phyloP scores from a whole-genome alignment of 2,797 vertebrate species.

The Poeciliopsis paucimaculata region DNA sequence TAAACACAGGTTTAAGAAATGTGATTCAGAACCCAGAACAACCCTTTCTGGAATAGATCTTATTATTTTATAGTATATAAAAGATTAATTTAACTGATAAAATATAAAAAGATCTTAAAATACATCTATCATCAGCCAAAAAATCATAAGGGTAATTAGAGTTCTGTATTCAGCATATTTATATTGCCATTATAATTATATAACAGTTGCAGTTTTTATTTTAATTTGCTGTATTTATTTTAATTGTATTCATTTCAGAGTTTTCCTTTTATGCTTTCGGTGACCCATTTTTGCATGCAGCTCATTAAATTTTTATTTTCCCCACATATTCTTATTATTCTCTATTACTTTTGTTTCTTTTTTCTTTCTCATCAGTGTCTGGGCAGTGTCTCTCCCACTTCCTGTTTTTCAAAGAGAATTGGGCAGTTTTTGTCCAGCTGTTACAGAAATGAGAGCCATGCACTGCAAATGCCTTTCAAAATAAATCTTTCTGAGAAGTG shows the following conservation, averaged over 20 bases:
- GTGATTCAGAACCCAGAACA: background rate
- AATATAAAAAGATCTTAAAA: background rate
- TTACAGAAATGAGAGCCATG: conserved; percentile 20
- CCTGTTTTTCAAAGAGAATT: conserved; percentile 16
- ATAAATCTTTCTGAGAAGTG: conserved; percentile 11
- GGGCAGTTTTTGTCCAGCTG: conserved; percentile 4
- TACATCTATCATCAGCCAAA: background rate
- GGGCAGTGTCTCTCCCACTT: background rate
- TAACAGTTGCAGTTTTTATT: conserved; percentile 37
- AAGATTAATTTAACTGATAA: background rate
- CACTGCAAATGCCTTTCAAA: conserved; percentile 14
- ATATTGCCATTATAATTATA: conserved; percentile 48
- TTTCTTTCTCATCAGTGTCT: background rate
- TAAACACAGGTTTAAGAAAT: background rate
- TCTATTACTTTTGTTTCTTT: conserved; percentile 45
- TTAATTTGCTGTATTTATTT: conserved; percentile 48
- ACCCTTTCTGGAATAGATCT: background rate
- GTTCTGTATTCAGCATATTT: conserved; percentile 26
- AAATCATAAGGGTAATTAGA: background rate
- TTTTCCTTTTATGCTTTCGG: conserved; percentile 36
- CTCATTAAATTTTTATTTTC: conserved; percentile 66
- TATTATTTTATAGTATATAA: background rate
- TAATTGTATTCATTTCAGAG: conserved; percentile 55
- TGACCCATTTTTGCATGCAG: conserved; percentile 54
- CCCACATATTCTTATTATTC: conserved; percentile 16